Base-by-base conservation (phyloP, 2,797 vertebrate genomes). In the Oreortyx pictus region DNA sequence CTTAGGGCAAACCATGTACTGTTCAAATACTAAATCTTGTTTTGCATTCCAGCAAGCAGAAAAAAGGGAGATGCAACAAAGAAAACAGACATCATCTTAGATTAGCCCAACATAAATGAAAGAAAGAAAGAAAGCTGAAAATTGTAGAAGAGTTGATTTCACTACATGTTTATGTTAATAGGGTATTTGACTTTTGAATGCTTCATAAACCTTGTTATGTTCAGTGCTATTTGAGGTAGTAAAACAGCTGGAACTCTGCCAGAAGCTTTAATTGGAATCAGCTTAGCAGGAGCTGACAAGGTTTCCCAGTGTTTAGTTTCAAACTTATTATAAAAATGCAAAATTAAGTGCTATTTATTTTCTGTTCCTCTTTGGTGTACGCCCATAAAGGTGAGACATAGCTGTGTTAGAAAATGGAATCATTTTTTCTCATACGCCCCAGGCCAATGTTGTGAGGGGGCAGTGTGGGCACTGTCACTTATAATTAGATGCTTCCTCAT, bases 121-220 rank as follows among this genome's bases (percentile, higher is more conserved):
- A 97, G 96, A 95, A 97, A 96, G 97, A 93, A 97, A 96, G 97
- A 29, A 97, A 97, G 97, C 96, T 93, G 96, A 97, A 98, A 97
- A 97, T 97, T 97, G 96, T 95, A 86, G 97, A 97, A 95, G 97
- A 97, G 97, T 98, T 98, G 97, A 97, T 98, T 98, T 98, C 97
- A 94, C 96, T 97, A 94, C 97, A 96, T 98, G 97, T 97, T 98
- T 98, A 98, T 98, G 97, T 98, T 98, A 98, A 98, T 98, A 97
- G 97, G 98, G 97, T 97, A 97, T 98, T 98, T 98, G 98, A 98
- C 98, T 98, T 98, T 97, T 98, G 98, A 98, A 98, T 98, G 98
- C 98, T 98, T 98, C 98, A 98, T 98, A 98, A 98, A 98, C 98
- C 97, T 97, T 98, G 97, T 97, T 98, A 97, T 97, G 97, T 96